phyloP scores from a whole-genome alignment of 2,113 vertebrate species.

The Platanista minor region DNA sequence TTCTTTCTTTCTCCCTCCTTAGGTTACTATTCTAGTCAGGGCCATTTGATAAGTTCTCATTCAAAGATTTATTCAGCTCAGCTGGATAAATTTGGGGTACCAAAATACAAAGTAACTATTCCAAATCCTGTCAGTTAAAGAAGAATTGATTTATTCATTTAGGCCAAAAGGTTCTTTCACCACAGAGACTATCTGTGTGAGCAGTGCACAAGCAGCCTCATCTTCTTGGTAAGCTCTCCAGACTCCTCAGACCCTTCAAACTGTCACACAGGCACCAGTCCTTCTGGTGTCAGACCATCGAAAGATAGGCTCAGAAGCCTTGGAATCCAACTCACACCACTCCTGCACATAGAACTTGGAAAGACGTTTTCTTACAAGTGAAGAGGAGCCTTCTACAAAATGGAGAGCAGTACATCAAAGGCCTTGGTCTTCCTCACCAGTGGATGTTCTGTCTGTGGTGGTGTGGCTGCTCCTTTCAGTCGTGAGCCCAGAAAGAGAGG shows the following conservation, averaged over 20 bases:
- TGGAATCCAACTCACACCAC: neutral
- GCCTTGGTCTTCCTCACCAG: neutral
- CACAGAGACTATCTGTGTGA: neutral
- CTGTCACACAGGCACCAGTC: too few species aligned
- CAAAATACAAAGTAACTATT: neutral
- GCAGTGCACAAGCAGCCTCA: neutral
- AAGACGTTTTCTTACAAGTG: neutral
- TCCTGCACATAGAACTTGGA: neutral
- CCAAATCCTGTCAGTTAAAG: neutral
- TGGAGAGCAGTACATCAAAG: neutral
- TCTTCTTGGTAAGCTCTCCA: neutral
- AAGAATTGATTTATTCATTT: neutral
- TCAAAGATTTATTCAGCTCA: neutral
- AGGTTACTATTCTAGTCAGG: neutral
- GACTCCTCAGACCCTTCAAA: neutral
- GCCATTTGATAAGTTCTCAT: neutral
- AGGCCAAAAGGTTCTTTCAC: neutral
- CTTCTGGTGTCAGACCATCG: neutral
- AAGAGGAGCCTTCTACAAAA: neutral
- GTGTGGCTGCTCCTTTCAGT: neutral
- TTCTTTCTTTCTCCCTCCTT: neutral
- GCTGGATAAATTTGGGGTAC: neutral
- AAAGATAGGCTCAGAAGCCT: neutral
- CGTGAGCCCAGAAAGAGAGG: neutral
- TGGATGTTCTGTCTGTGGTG: rapidly evolving